A percentile compares a stretch with the other conserved stretches of the same genome.
phyloP scores from a whole-genome alignment of 2,888 invertebrate genomes.

The Lamproptera curius region DNA sequence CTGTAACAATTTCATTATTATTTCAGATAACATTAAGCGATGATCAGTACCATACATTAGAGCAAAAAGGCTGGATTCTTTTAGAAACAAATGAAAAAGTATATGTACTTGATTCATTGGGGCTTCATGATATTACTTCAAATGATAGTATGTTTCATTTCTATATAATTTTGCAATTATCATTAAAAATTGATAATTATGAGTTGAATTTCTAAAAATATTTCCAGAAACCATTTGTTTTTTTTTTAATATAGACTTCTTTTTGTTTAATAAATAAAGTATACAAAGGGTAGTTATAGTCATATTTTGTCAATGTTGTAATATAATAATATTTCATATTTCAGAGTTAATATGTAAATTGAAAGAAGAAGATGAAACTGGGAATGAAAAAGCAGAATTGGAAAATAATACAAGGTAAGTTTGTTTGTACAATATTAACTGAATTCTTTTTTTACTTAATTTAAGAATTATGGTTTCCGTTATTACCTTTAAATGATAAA shows the following conservation, averaged over 20 bases:
- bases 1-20: not conserved
- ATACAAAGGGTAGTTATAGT: too few relatives aligned
- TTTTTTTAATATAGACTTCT: too few relatives aligned
- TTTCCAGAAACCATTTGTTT: too few relatives aligned
- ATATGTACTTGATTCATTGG: constrained; percentile 55
- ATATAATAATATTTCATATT: too few relatives aligned
- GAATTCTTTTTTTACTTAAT: constrained; percentile 28
- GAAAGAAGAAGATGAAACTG: constrained; percentile 35
- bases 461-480: too few relatives aligned
- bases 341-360: constrained; percentile 53
- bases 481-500: not conserved
- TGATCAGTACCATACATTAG: constrained; percentile 56
- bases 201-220: too few relatives aligned
- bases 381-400: constrained; percentile 26
- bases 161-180: too few relatives aligned
- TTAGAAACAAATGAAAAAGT: constrained; percentile 57
- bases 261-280: too few relatives aligned
- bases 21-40: constrained; percentile 60
- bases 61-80: constrained; percentile 66
- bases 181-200: too few relatives aligned
- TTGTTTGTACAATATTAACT: not conserved
- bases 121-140: constrained; percentile 61
- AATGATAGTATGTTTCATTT: constrained; percentile 58
- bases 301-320: too few relatives aligned
- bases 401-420: constrained; percentile 11